A percentile compares a stretch with the other conserved stretches of the same genome.
These are phyloP conservation scores for Brachionus manjavacas DNA, from an alignment of 1,140 invertebrate species.

Conservation along the genomic window DNA sequence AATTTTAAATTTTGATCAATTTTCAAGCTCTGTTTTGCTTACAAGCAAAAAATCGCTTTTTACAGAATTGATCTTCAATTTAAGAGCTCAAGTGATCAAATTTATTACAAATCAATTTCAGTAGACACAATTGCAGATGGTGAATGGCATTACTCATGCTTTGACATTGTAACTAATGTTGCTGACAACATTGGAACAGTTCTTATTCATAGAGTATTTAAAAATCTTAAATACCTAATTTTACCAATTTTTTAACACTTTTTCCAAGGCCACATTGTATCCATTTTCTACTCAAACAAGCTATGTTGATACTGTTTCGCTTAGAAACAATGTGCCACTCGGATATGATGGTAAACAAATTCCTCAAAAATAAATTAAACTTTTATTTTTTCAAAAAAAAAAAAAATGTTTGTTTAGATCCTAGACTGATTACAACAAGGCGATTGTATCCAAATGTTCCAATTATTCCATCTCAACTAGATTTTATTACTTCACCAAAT, in stretches of 20 bases:
- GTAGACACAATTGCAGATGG: neutral
- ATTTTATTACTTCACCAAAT: neutral
- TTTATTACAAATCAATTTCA: neutral
- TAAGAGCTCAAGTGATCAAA: neutral
- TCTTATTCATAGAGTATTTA: neutral
- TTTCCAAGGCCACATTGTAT: neutral
- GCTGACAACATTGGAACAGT: neutral
- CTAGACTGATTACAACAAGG: neutral
- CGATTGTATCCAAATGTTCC: conserved; percentile 12
- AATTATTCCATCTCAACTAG: neutral
- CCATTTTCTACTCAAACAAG: neutral
- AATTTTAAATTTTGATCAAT: neutral
- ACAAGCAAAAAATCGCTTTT: neutral
- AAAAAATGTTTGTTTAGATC: neutral
- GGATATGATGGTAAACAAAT: conserved; percentile 12
- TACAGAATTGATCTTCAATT: neutral
- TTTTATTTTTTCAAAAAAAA: too few species aligned
- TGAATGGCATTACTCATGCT: conserved; percentile 31
- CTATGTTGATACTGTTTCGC: neutral
- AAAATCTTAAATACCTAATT: too few species aligned
- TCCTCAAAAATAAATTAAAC: neutral
- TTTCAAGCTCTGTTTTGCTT: conserved; percentile 37
- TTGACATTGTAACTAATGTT: neutral
- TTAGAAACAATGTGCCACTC: neutral
- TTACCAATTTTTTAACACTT: neutral